Percentiles rank a stretch among this genome's conserved stretches.
Evolutionary conservation across 37 sponge, comb jelly and placozoan genomes (phyloP).

Genomic region (Chondrilla cf. caribensis): DNA sequence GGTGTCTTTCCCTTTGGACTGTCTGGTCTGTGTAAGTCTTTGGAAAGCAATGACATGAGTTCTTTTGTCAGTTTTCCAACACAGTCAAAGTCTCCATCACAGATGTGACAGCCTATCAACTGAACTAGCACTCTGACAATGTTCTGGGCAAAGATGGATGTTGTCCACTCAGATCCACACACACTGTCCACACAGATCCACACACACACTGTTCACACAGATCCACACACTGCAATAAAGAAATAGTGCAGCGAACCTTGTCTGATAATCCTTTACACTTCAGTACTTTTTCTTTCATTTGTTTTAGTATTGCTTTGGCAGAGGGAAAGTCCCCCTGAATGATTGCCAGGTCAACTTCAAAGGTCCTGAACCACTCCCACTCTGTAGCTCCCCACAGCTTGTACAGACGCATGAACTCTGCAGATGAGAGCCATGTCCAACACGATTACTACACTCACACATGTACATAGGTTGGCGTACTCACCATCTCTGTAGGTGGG

Average conservation of each 20-base stretch:
- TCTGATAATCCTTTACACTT: neutral
- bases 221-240: neutral
- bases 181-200: too few relatives aligned
- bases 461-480: neutral
- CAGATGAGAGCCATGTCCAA: neutral
- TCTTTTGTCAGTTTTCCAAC: neutral
- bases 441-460: neutral
- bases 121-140: neutral
- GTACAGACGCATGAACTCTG: slow-evolving; percentile 74
- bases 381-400: slow-evolving; percentile 83
- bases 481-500: slow-evolving; percentile 76
- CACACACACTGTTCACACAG: too few relatives aligned
- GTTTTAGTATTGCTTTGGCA: slow-evolving; percentile 32
- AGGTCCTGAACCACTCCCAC: slow-evolving; percentile 75
- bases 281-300: slow-evolving; percentile 36
- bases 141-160: neutral
- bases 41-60: neutral
- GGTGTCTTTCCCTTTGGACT: slow-evolving; percentile 22
- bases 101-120: neutral
- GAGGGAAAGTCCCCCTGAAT: slow-evolving; percentile 52
- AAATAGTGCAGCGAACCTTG: neutral
- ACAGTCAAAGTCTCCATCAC: neutral
- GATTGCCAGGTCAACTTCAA: slow-evolving; percentile 69
- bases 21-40: neutral
- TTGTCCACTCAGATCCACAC: too few relatives aligned